These are phyloP conservation scores for Nematopogon swammerdamellus DNA, from an alignment of 2,888 invertebrate genomes.

Conservation along the genomic window DNA sequence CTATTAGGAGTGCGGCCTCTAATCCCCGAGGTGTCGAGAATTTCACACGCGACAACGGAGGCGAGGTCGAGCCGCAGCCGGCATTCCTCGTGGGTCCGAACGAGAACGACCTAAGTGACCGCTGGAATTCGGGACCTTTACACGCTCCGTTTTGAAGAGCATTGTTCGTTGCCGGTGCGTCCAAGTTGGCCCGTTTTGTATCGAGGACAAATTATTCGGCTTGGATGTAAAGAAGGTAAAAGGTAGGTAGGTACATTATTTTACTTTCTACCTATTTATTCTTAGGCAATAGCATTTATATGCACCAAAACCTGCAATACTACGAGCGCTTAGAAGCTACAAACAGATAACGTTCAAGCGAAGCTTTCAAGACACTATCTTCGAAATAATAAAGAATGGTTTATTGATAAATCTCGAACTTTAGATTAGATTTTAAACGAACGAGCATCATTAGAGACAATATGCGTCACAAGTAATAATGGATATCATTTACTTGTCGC, in stretches of 20 bases:
- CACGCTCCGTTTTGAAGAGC: background rate
- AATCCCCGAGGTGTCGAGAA: background rate
- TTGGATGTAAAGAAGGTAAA: too few species aligned
- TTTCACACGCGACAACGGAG: background rate
- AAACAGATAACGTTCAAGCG: too few species aligned
- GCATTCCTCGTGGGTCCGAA: background rate
- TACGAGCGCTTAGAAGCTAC: too few species aligned
- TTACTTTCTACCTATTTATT: too few species aligned
- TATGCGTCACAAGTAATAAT: constrained; percentile 21
- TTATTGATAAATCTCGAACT: background rate
- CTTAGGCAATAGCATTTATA: too few species aligned
- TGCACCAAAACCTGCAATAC: too few species aligned
- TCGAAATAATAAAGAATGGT: background rate
- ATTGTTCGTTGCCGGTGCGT: too few species aligned
- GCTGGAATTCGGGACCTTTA: background rate
- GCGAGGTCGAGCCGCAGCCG: background rate
- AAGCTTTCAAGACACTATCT: background rate
- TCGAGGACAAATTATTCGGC: too few species aligned
- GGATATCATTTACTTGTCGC: constrained; percentile 30
- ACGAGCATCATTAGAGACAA: constrained; percentile 24
- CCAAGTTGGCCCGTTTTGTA: too few species aligned
- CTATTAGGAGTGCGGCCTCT: background rate
- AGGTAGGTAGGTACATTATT: too few species aligned
- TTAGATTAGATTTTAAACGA: constrained; percentile 11
- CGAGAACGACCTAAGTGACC: background rate